phyloP scores from a whole-genome alignment of 2,797 vertebrate species.

The Eospalax fontanierii region DNA sequence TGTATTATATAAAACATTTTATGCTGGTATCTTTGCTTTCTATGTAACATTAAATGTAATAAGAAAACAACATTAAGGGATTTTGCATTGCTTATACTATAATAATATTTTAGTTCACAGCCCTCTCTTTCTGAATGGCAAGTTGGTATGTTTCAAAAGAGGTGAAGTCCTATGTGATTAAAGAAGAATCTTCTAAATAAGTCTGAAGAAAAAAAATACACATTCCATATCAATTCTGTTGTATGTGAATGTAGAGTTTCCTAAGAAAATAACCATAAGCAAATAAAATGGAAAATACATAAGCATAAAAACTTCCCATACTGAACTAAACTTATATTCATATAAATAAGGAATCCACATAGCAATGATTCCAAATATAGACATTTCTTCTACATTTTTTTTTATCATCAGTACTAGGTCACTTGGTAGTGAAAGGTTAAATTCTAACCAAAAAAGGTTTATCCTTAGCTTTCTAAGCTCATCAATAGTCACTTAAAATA shows the following conservation, averaged over 20 bases:
- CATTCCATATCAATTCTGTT: not conserved
- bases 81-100: not conserved
- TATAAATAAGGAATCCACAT: not conserved
- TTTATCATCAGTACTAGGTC: not conserved
- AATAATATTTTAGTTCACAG: slow-evolving; percentile 41
- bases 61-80: not conserved
- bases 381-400: not conserved
- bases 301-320: not conserved
- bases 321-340: not conserved
- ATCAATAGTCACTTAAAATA: slow-evolving; percentile 50
- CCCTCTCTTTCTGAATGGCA: not conserved
- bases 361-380: not conserved
- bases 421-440: not conserved
- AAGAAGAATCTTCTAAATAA: not conserved
- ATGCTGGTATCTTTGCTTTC: not conserved
- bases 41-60: slow-evolving; percentile 43
- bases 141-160: not conserved
- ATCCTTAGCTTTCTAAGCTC: slow-evolving; percentile 29
- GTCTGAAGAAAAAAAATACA: not conserved
- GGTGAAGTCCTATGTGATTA: not conserved
- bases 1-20: slow-evolving; percentile 9
- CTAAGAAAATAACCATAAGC: not conserved
- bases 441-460: slow-evolving; percentile 35
- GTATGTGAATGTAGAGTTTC: not conserved
- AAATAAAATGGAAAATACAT: not conserved